These are phyloP conservation scores for Caenorhabditis japonica DNA, from an alignment of 2,888 invertebrate genomes.

Conservation along the genomic window DNA sequence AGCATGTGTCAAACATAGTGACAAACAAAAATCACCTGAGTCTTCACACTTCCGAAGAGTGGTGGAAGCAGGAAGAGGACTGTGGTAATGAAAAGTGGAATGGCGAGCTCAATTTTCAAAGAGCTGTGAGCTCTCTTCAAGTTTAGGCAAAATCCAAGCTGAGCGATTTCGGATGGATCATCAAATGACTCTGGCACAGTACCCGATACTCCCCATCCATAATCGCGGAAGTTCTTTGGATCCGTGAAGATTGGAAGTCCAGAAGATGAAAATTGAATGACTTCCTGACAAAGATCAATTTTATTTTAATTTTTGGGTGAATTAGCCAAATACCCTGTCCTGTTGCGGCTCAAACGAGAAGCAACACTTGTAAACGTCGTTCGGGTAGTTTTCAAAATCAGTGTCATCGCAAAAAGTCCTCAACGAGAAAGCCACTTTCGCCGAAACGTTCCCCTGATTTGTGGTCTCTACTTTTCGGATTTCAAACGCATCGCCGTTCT, in stretches of 20 bases:
- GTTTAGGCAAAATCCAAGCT: conserved; percentile 76
- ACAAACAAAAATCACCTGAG: conserved; percentile 41
- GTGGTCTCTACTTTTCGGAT: conserved; percentile 70
- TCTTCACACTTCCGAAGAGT: conserved; percentile 70
- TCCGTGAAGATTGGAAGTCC: conserved; percentile 76
- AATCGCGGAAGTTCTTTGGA: conserved; percentile 76
- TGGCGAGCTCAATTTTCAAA: conserved; percentile 70
- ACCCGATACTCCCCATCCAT: conserved; percentile 74
- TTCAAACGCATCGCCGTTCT: conserved; percentile 76
- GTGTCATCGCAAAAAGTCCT: conserved; percentile 76
- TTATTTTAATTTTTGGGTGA: neutral
- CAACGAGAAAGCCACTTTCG: conserved; percentile 73
- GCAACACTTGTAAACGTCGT: conserved; percentile 76
- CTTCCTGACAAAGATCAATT: conserved; percentile 57
- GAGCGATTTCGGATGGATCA: conserved; percentile 70
- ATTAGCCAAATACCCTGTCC: conserved; percentile 49
- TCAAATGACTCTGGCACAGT: conserved; percentile 71
- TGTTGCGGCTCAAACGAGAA: conserved; percentile 73
- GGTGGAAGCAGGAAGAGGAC: conserved; percentile 74
- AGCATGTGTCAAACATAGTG: neutral
- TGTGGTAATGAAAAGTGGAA: conserved; percentile 70
- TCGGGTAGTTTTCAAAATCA: conserved; percentile 75
- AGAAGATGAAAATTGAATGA: conserved; percentile 72
- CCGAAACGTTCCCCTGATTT: conserved; percentile 73
- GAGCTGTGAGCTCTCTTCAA: conserved; percentile 73